phyloP scores from a whole-genome alignment of 2,888 invertebrate genomes.

The Nycteola revayana region DNA sequence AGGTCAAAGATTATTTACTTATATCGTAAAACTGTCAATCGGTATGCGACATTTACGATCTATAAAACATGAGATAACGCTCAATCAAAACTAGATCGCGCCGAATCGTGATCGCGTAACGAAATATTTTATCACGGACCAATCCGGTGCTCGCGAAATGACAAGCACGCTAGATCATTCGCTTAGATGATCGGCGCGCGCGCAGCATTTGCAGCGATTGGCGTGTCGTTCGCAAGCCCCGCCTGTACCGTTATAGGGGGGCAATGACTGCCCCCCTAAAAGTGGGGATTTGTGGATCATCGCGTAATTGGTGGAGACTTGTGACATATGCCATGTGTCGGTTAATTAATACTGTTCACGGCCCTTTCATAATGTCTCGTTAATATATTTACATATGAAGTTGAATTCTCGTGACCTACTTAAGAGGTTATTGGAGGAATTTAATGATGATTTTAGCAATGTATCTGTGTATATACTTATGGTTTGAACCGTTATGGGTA shows the following conservation, averaged over 20 bases:
- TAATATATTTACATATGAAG: constrained; percentile 41
- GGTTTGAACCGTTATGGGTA: constrained; percentile 14
- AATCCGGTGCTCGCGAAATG: constrained; percentile 75
- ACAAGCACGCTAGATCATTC: constrained; percentile 78
- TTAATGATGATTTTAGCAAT: constrained; percentile 22
- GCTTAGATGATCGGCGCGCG: constrained; percentile 70
- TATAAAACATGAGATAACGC: constrained; percentile 40
- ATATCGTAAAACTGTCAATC: constrained; percentile 43
- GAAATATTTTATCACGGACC: constrained; percentile 61
- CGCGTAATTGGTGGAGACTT: constrained; percentile 50
- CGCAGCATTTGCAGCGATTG: constrained; percentile 69
- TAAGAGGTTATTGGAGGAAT: constrained; percentile 25
- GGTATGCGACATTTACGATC: constrained; percentile 39
- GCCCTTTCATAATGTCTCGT: constrained; percentile 43
- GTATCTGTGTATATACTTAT: constrained; percentile 21
- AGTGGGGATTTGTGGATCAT: constrained; percentile 75
- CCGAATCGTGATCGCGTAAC: constrained; percentile 52
- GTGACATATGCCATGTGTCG: constrained; percentile 67
- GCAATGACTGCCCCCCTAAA: constrained; percentile 70
- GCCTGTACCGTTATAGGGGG: constrained; percentile 80
- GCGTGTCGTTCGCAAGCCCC: constrained; percentile 68
- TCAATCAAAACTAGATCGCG: constrained; percentile 56
- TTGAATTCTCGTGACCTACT: constrained; percentile 30
- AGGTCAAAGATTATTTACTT: constrained; percentile 58
- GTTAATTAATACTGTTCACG: constrained; percentile 60